Conservation (phyloP, 2,797 vertebrate species). For the Scolopax bukidnonensis region DNA sequence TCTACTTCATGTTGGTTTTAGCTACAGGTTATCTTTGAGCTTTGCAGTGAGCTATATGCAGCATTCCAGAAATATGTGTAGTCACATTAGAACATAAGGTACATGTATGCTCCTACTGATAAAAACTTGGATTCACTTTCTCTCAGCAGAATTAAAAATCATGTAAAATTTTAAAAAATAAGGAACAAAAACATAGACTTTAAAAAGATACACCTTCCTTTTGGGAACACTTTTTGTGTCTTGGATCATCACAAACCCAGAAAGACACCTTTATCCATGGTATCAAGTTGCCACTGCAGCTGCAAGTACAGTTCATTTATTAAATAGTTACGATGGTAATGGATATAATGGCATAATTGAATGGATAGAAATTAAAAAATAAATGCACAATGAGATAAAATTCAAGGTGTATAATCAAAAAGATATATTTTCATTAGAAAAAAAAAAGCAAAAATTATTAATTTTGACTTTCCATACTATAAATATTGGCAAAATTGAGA, state of each 20-base stretch:
- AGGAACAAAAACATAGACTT: neutral
- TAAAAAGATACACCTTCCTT: neutral
- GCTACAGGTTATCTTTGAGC: neutral
- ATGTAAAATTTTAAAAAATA: neutral
- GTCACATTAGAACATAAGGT: neutral
- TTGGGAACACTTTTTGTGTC: neutral
- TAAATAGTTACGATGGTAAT: neutral
- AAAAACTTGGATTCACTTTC: neutral
- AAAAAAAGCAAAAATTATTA: neutral
- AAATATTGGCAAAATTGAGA: neutral
- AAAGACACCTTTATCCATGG: neutral
- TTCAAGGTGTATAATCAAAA: neutral
- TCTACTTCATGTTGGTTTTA: neutral
- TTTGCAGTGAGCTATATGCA: neutral
- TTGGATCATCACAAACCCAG: neutral
- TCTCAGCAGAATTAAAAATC: neutral
- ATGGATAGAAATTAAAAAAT: neutral
- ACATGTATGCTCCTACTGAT: neutral
- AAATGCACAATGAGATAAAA: neutral
- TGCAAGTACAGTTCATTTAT: neutral
- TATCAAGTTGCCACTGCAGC: neutral
- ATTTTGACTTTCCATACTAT: neutral
- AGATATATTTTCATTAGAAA: neutral
- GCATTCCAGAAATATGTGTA: neutral
- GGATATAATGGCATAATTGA: neutral